A percentile compares a stretch with the other conserved stretches of the same genome.
phyloP scores from a whole-genome alignment of 2,888 invertebrate genomes.

The Drosophila merina region DNA sequence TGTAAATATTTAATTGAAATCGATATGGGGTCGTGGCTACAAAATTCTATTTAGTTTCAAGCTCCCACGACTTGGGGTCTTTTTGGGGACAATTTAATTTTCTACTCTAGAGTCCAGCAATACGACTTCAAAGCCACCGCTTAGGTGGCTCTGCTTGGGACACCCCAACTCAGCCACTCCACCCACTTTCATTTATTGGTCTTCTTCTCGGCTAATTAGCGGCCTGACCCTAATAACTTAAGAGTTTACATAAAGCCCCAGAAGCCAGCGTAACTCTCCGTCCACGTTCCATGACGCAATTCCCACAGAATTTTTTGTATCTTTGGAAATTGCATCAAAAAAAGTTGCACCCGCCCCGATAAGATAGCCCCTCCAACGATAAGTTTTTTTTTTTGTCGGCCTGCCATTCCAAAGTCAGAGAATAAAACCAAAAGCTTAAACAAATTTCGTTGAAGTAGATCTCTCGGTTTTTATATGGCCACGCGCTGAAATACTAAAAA shows the following conservation, averaged over 20 bases:
- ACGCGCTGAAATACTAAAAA: conserved; percentile 56
- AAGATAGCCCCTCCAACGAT: conserved; percentile 43
- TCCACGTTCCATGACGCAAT: conserved; percentile 24
- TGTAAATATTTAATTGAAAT: conserved; percentile 65
- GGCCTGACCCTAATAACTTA: conserved; percentile 75
- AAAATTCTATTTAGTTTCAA: conserved; percentile 12
- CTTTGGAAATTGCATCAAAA: conserved; percentile 32
- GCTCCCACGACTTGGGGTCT: neutral
- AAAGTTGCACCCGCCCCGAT: conserved; percentile 41
- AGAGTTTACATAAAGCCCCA: conserved; percentile 64
- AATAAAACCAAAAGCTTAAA: conserved; percentile 58
- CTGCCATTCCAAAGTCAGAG: conserved; percentile 55
- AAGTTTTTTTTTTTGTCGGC: conserved; percentile 6
- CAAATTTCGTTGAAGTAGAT: conserved; percentile 56
- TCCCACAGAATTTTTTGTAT: conserved; percentile 31
- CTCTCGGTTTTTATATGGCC: conserved; percentile 46
- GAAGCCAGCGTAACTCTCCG: neutral
- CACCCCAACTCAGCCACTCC: conserved; percentile 58
- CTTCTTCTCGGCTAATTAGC: conserved; percentile 63
- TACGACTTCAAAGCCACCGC: conserved; percentile 54
- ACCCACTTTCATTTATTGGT: conserved; percentile 65
- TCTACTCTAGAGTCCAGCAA: conserved; percentile 1
- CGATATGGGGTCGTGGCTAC: conserved; percentile 6
- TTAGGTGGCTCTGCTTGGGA: conserved; percentile 21
- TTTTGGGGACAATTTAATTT: conserved; percentile 27